A percentile compares a stretch with the other conserved stretches of the same genome.
phyloP scores from a whole-genome alignment of 2,797 vertebrate species.

The Peromyscus nudipes region DNA sequence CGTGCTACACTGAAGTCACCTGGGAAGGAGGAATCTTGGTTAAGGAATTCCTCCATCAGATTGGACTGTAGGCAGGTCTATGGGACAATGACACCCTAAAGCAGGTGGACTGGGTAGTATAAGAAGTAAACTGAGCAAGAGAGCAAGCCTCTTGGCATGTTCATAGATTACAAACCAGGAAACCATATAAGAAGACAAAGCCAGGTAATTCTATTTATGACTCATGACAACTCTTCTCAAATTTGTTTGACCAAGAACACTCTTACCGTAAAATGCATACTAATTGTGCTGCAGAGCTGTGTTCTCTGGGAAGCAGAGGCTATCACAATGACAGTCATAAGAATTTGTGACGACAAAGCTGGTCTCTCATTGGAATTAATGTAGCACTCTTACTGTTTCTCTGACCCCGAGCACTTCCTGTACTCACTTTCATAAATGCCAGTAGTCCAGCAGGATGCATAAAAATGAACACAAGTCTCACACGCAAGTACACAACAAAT shows the following conservation, averaged over 20 bases:
- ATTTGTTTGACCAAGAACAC: conserved; percentile 10
- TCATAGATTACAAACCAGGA: conserved; percentile 43
- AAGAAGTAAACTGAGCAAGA: background rate
- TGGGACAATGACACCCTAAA: background rate
- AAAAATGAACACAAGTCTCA: conserved; percentile 12
- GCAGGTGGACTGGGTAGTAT: background rate
- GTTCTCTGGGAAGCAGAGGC: background rate
- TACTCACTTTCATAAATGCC: conserved; percentile 41
- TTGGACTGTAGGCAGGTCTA: background rate
- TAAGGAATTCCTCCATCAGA: background rate
- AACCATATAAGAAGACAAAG: background rate
- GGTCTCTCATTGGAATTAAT: background rate
- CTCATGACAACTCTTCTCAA: conserved; percentile 39
- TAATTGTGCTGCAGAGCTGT: background rate
- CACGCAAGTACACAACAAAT: background rate
- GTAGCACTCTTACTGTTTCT: conserved; percentile 14
- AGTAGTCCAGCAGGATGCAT: background rate
- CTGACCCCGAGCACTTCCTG: background rate
- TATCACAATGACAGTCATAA: background rate
- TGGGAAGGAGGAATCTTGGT: background rate
- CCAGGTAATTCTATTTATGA: background rate
- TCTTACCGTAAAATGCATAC: background rate
- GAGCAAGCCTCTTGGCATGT: background rate
- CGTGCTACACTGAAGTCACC: background rate
- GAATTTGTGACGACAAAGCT: background rate